Base-by-base conservation (phyloP, 2,888 invertebrate genomes). In the Spisula subtruncata region DNA sequence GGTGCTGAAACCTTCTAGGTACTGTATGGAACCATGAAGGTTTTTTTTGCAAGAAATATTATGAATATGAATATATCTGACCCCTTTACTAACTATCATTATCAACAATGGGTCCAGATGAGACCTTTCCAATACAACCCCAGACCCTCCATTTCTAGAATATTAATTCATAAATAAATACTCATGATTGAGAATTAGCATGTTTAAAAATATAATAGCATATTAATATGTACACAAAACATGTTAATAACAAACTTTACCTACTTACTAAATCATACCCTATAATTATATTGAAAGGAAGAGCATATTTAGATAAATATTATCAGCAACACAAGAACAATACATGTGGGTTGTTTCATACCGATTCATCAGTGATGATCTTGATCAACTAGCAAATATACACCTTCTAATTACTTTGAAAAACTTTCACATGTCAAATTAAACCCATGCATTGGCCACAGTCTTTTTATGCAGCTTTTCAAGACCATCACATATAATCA, bases 131-230 rank as follows among this genome's bases (percentile, higher is more conserved):
- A 66, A 25, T n/a, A 66, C 6, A 25, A 25, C 12, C n/a, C 25
- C 6, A 66, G 60, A 66, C n/a, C 60, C 1, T n/a, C 20, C 10
- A n/a, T 25, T 4, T 25, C 25, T 25, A n/a, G 60, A 66, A 66
- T 66, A 66, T 66, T 66, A 66, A 66, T 66, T n/a, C 25, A 66
- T 25, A 66, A 25, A 66, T 51, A 66, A 66, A 66, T 66, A 66
- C 60, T 66, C 60, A 66, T 66, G 60, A 66, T 66, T 66, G 2
- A 66, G 25, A 66, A 66, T n/a, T n/a, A 66, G 25, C 60, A 66
- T 25, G 60, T 25, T 25, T 25, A 66, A 66, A 66, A 66, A 25
- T 25, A 25, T 25, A 66, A 66, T 66, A 25, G 25, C 12, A 25
- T 10, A 41, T 5, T 41, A 41, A 8, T 41, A 20, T 25, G 25